Evolutionary conservation across 2,888 invertebrate species (phyloP).

Genomic region (Pelosia muscerda): DNA sequence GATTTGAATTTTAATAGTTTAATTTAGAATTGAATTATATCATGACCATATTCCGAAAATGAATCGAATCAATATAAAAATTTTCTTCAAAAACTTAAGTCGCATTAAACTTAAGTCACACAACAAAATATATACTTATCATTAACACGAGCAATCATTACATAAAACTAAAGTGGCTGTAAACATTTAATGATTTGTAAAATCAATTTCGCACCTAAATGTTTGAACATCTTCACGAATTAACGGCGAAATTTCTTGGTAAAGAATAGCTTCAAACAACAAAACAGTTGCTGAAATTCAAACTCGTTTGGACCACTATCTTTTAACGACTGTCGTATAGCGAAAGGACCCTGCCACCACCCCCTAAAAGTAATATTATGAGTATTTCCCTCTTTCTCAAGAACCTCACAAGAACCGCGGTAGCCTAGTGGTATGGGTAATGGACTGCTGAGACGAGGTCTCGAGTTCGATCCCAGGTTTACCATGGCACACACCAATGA

Average conservation of each 20-base stretch:
- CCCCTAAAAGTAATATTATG: too few species aligned
- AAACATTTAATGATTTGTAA: constrained; percentile 9
- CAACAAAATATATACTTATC: background rate
- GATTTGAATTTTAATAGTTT: too few species aligned
- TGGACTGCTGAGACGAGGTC: too few species aligned
- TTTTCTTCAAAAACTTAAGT: background rate
- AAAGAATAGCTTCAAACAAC: background rate
- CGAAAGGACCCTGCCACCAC: too few species aligned
- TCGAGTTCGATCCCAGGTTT: too few species aligned
- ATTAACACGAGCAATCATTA: background rate
- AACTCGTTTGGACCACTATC: constrained; percentile 11
- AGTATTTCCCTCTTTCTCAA: too few species aligned
- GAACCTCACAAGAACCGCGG: too few species aligned
- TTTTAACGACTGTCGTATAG: constrained; percentile 19
- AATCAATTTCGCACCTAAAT: constrained; percentile 3
- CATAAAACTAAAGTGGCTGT: background rate
- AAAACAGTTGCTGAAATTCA: constrained; percentile 2
- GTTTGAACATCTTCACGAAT: constrained; percentile 1
- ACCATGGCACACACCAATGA: too few species aligned
- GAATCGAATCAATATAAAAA: background rate
- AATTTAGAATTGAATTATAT: background rate
- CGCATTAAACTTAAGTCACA: background rate
- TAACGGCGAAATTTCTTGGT: constrained; percentile 6
- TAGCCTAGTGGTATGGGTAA: too few species aligned
- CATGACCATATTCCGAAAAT: background rate